phyloP scores from a whole-genome alignment of 2,113 vertebrate species.

The Ciconia stormi region DNA sequence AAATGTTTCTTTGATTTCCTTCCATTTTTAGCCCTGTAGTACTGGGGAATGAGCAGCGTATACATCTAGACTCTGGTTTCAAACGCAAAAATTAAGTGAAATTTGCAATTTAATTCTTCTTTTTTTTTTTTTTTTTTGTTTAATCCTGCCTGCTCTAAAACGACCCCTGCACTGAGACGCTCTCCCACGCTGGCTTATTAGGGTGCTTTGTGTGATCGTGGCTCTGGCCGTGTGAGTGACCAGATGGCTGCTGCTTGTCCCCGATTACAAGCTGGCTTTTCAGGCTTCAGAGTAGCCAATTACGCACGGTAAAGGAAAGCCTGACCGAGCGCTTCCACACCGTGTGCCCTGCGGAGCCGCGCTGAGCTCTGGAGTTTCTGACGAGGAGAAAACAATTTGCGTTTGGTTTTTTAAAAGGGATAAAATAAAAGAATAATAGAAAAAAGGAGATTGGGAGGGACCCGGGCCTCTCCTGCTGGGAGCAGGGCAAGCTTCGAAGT shows the following conservation, averaged over 20 bases:
- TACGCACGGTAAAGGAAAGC: not conserved
- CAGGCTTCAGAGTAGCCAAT: not conserved
- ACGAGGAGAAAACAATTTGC: fast-evolving
- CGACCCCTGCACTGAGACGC: fast-evolving
- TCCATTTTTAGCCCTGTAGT: not conserved
- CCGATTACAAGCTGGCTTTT: not conserved
- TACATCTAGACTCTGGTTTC: not conserved
- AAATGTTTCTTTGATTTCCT: not conserved
- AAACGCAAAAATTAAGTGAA: not conserved
- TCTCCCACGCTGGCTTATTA: not conserved
- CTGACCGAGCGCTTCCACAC: not conserved
- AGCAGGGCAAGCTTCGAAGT: not conserved
- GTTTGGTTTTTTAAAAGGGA: not conserved
- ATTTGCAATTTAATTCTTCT: not conserved
- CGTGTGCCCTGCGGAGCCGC: fast-evolving
- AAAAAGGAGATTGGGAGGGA: not conserved
- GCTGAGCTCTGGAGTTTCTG: fast-evolving
- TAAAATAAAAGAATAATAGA: not conserved
- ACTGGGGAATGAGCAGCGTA: not conserved
- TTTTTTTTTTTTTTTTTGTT: not conserved
- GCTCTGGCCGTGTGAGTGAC: not conserved
- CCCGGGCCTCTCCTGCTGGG: fast-evolving
- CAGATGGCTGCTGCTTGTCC: not conserved
- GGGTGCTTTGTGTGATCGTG: not conserved
- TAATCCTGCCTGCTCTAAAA: not conserved